phyloP scores from a whole-genome alignment of 2,113 vertebrate genomes.

The Oncorhynchus mykiss region DNA sequence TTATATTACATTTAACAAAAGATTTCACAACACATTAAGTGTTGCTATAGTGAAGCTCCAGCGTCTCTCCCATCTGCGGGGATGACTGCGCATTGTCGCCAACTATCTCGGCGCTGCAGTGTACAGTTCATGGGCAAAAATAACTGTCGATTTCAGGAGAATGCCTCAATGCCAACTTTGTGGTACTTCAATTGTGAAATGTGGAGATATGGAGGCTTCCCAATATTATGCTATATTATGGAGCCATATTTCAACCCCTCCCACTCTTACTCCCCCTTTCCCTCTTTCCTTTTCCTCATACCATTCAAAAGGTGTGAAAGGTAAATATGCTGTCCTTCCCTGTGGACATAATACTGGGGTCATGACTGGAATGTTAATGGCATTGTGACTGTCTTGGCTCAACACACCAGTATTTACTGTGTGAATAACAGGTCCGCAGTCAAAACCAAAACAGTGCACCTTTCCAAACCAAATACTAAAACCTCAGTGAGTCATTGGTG shows the following conservation, averaged over 20 bases:
- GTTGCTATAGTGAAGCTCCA: not conserved
- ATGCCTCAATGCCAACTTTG: slow-evolving; percentile 64
- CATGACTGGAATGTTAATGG: slow-evolving; percentile 12
- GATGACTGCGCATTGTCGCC: not conserved
- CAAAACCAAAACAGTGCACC: slow-evolving; percentile 55
- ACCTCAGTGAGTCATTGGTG: slow-evolving; percentile 24
- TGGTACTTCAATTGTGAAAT: slow-evolving; percentile 72
- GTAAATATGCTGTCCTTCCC: slow-evolving; percentile 62
- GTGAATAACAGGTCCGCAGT: slow-evolving; percentile 25
- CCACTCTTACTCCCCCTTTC: not conserved
- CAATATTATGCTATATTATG: slow-evolving; percentile 68
- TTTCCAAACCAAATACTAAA: slow-evolving; percentile 25
- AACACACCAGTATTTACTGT: slow-evolving; percentile 19
- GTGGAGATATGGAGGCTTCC: slow-evolving; percentile 70
- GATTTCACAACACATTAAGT: too few species aligned
- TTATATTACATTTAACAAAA: too few species aligned
- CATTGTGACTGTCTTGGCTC: not conserved
- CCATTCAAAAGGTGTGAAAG: slow-evolving; percentile 65
- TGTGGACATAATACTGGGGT: slow-evolving; percentile 68
- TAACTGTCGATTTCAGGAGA: slow-evolving; percentile 50
- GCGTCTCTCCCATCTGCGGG: slow-evolving; percentile 67
- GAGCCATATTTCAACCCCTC: slow-evolving; percentile 61
- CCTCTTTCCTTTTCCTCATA: slow-evolving; percentile 17
- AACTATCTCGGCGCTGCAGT: slow-evolving; percentile 70
- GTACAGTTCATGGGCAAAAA: slow-evolving; percentile 64